A percentile compares a stretch with the other conserved stretches of the same genome.
These are phyloP conservation scores for Branchinecta lynchi DNA, from an alignment of 1,140 invertebrate species.

Conservation along the genomic window DNA sequence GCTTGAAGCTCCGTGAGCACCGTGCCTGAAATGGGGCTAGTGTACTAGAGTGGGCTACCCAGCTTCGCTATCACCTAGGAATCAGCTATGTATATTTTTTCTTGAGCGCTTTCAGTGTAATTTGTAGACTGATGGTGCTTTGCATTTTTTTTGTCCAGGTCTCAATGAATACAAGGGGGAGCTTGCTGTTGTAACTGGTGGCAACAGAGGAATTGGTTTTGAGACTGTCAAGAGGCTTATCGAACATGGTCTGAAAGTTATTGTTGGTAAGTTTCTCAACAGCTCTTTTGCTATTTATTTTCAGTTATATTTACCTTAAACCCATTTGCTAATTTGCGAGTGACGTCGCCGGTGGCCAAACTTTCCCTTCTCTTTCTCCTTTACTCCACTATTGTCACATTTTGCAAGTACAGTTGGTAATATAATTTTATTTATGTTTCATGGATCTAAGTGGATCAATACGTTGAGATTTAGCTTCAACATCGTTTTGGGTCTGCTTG, in stretches of 20 bases:
- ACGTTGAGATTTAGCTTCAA: no score
- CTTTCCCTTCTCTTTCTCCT: no score
- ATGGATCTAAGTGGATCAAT: no score
- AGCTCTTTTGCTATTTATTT: no score
- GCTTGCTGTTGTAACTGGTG: constrained; percentile 73
- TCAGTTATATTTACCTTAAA: no score
- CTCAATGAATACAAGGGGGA: constrained; percentile 32
- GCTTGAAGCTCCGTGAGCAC: no score
- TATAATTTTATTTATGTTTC: no score
- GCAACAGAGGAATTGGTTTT: constrained; percentile 67
- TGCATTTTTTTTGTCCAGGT: neutral
- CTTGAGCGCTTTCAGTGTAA: neutral
- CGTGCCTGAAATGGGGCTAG: neutral
- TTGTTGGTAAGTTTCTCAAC: constrained; percentile 49
- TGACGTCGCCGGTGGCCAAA: no score
- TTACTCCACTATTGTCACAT: no score
- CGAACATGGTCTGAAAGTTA: constrained; percentile 59
- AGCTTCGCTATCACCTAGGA: neutral
- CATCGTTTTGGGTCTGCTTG: no score
- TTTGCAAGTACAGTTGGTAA: no score
- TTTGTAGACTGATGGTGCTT: neutral
- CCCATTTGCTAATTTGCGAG: no score
- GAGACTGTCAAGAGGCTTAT: constrained; percentile 60
- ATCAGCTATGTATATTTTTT: neutral
- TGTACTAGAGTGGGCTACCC: neutral